Evolutionary conservation across 2,113 vertebrate genomes (phyloP).

Genomic region (Tachycineta bicolor): DNA sequence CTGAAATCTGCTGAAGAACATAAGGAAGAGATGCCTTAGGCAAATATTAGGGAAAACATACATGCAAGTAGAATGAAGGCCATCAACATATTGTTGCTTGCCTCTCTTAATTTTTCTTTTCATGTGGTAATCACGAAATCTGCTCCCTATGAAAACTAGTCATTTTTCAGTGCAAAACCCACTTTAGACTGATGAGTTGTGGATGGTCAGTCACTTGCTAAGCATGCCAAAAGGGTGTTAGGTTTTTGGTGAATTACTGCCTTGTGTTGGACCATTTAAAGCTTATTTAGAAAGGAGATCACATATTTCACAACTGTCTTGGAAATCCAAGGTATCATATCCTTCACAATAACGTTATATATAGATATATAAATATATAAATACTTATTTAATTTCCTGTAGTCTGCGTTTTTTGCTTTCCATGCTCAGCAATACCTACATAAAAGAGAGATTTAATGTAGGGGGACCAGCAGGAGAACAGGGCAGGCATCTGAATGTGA

Average conservation of each 20-base stretch:
- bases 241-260: neutral
- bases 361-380: no score
- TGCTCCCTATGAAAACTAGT: neutral
- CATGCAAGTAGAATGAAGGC: neutral
- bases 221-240: neutral
- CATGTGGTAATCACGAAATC: accelerated
- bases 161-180: neutral
- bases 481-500: neutral
- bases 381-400: neutral
- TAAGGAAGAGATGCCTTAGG: neutral
- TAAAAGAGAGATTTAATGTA: neutral
- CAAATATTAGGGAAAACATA: neutral
- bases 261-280: neutral
- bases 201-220: neutral
- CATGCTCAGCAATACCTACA: neutral
- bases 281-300: neutral
- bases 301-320: neutral
- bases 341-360: neutral
- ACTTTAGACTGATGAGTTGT: neutral
- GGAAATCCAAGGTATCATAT: neutral
- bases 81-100: accelerated
- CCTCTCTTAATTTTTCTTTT: neutral
- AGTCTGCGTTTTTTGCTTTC: neutral
- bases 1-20: neutral
- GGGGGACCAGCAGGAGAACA: neutral